phyloP scores from a whole-genome alignment of 2,113 vertebrate genomes.

The Neoarius graeffei region DNA sequence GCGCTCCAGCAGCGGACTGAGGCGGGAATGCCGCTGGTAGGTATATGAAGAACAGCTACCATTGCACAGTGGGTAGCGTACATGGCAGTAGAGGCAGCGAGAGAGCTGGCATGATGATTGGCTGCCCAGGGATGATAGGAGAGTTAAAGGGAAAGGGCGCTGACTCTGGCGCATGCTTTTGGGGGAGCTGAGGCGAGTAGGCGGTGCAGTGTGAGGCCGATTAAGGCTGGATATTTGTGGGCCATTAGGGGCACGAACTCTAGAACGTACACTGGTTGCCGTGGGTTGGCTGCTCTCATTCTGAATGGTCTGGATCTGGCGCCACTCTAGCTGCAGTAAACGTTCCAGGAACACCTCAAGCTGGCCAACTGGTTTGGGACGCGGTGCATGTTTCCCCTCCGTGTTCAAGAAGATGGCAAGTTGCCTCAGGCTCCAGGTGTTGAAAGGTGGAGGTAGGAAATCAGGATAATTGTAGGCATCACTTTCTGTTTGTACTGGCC shows the following conservation, averaged over 20 bases:
- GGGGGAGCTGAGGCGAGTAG: slow-evolving; percentile 74
- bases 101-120: slow-evolving; percentile 61
- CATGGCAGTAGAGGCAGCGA: slow-evolving; percentile 72
- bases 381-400: slow-evolving; percentile 71
- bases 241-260: slow-evolving; percentile 57
- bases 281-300: slow-evolving; percentile 73
- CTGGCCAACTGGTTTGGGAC: slow-evolving; percentile 73
- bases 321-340: slow-evolving; percentile 88
- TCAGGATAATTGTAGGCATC: slow-evolving; percentile 79
- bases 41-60: slow-evolving; percentile 74
- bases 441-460: slow-evolving; percentile 90
- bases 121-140: slow-evolving; percentile 65
- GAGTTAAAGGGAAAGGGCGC: slow-evolving; percentile 65
- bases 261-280: slow-evolving; percentile 57
- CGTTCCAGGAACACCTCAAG: slow-evolving; percentile 84
- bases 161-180: slow-evolving; percentile 71
- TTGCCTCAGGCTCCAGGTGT: slow-evolving; percentile 87
- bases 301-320: slow-evolving; percentile 86
- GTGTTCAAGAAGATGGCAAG: slow-evolving; percentile 78
- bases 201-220: slow-evolving; percentile 76
- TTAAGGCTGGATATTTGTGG: slow-evolving; percentile 57
- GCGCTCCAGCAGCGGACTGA: slow-evolving; percentile 72
- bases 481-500: slow-evolving; percentile 57
- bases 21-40: slow-evolving; percentile 77
- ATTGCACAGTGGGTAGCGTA: slow-evolving; percentile 75